phyloP scores from a whole-genome alignment of 2,797 vertebrate genomes.

The Brachyrhaphis roseni region DNA sequence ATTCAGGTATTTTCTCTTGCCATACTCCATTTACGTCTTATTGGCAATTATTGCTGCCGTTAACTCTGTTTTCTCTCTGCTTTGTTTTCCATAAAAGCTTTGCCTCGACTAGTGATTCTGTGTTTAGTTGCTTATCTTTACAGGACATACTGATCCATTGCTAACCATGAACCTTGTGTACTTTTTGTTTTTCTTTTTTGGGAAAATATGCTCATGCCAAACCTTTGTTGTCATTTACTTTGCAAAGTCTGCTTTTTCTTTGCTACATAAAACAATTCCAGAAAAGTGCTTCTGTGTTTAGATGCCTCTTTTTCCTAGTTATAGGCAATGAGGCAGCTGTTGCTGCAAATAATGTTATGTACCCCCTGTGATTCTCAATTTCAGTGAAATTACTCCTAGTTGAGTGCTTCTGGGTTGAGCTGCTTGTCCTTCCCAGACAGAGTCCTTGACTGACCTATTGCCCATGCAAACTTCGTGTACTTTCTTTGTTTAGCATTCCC shows the following conservation, averaged over 20 bases:
- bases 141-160: background rate
- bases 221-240: background rate
- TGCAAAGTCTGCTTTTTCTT: background rate
- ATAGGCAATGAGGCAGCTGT: slow-evolving; percentile 1
- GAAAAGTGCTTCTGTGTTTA: background rate
- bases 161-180: background rate
- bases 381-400: background rate
- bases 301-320: background rate
- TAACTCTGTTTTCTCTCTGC: background rate
- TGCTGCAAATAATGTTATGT: background rate
- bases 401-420: background rate
- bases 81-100: background rate
- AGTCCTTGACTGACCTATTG: background rate
- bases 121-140: background rate
- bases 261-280: background rate
- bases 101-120: background rate
- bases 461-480: background rate
- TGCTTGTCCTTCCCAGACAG: background rate
- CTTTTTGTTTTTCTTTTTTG: background rate
- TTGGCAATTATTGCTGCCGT: background rate
- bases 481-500: background rate
- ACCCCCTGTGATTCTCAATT: background rate
- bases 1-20: background rate
- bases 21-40: background rate
- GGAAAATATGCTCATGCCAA: background rate